Evolutionary conservation across 2,888 invertebrate genomes (phyloP).

Genomic region (Eudasyphora cyanicolor): DNA sequence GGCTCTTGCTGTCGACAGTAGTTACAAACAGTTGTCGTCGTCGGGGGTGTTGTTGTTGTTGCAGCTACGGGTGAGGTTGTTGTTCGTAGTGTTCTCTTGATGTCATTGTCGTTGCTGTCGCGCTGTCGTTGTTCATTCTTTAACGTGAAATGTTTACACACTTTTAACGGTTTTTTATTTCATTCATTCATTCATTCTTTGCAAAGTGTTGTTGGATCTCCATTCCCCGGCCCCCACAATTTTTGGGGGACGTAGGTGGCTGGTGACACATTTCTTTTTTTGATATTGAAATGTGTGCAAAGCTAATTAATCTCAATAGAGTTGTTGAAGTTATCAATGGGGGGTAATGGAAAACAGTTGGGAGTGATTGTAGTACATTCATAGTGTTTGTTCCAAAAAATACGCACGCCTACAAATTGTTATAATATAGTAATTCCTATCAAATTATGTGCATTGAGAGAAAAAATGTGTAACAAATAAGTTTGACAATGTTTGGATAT

Average conservation of each 20-base stretch:
- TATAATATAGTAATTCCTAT: background rate
- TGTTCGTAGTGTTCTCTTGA: background rate
- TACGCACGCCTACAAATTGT: background rate
- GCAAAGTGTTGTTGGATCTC: background rate
- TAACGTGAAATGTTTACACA: slow-evolving; percentile 36
- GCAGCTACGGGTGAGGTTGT: background rate
- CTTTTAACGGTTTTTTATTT: slow-evolving; percentile 10
- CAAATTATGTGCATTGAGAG: too few species aligned
- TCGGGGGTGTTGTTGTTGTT: background rate
- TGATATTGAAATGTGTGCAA: slow-evolving; percentile 39
- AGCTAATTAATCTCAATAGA: slow-evolving; percentile 61
- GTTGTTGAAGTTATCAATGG: slow-evolving; percentile 49
- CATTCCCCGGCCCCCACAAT: background rate
- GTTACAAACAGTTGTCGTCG: slow-evolving; percentile 25
- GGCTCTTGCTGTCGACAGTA: slow-evolving; percentile 56
- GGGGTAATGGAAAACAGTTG: slow-evolving; percentile 5
- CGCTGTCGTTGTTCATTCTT: slow-evolving; percentile 14
- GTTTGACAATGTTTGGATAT: too few species aligned
- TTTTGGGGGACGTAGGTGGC: too few species aligned
- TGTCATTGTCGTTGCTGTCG: slow-evolving; percentile 2
- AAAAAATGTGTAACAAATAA: too few species aligned
- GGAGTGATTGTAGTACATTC: too few species aligned
- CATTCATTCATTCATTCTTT: background rate
- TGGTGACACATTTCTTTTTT: background rate
- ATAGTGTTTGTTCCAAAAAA: background rate